Evolutionary conservation across 1,140 invertebrate genomes (phyloP), one percentile per base, ranked within the genome.

Genomic region (Anastrepha obliqua): DNA sequence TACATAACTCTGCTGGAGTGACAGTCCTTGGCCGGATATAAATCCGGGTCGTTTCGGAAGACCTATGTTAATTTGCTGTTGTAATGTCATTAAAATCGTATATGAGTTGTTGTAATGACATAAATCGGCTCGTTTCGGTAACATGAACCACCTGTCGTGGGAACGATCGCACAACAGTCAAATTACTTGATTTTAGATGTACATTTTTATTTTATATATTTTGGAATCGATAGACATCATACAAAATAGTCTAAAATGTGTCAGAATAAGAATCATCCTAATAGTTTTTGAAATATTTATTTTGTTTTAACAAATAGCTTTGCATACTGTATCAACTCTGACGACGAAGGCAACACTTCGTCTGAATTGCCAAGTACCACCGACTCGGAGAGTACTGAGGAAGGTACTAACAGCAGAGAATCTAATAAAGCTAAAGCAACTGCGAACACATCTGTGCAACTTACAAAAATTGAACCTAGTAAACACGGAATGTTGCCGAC

Each of bases 281-380:
- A 86, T 74, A 70, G 29, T 87, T 47, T 58, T 42, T 86, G 67
- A 55, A 88, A 5, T 85, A 11, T 65, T 42, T 17, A 44, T 86
- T 86, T 39, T 17, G 85, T 55, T 87, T 81, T 8, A 74, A 59
- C n/a, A 62, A 81, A 59, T 58, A 92, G 91, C 78, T 92, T 92
- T 90, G 89, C 88, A 42, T 92, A 92, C 74, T 90, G 89, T 42
- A 92, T 92, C 1, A 91, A 92, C 64, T 92, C 91, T 1, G 91
- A 92, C 85, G 91, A 92, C 78, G 91, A 92, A 55, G 91, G 91
- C 8, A 92, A 92, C 67, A 90, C 89, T 20, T 92, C 91, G 0
- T 88, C 91, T n/a, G 91, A 91, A 51, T 86, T 85, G 9, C 47
- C 44, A 81, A 58, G n/a, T 20, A 81, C 55, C 17, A 81, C 6